Percentiles rank a stretch among this genome's conserved stretches.
Evolutionary conservation across 2,113 vertebrate genomes (phyloP).

Genomic region (Zosterops borbonicus): DNA sequence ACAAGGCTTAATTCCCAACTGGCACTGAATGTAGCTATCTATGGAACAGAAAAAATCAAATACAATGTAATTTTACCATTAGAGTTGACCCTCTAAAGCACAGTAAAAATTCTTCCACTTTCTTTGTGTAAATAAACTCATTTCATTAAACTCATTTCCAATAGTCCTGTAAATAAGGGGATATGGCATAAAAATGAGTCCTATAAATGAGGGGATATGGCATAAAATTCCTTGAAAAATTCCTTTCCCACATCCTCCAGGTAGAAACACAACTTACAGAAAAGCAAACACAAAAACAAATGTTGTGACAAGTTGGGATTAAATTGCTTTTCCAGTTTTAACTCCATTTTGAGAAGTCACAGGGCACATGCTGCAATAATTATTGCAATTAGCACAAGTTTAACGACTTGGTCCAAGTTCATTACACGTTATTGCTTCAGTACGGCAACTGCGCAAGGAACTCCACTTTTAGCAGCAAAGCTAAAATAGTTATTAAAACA

Average conservation of each 20-base stretch:
- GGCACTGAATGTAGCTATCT: background rate
- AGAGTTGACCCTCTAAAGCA: background rate
- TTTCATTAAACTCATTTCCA: background rate
- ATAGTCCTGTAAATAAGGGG: background rate
- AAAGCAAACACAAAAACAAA: background rate
- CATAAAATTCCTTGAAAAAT: background rate
- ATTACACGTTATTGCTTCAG: fast-evolving
- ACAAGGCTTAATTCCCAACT: background rate
- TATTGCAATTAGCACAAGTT: background rate
- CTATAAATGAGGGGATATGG: background rate
- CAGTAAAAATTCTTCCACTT: background rate
- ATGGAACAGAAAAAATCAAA: background rate
- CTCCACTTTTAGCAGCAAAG: background rate
- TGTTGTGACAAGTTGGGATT: background rate
- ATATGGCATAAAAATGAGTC: background rate
- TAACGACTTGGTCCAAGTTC: background rate
- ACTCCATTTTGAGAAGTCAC: background rate
- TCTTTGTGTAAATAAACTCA: background rate
- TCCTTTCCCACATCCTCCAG: background rate
- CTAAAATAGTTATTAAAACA: background rate
- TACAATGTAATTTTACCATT: background rate
- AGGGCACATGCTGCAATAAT: background rate
- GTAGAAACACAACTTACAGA: background rate
- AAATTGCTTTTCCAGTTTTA: background rate
- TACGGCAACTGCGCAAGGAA: background rate